phyloP scores from a whole-genome alignment of 2,797 vertebrate species.

The Acanthiza pusilla region DNA sequence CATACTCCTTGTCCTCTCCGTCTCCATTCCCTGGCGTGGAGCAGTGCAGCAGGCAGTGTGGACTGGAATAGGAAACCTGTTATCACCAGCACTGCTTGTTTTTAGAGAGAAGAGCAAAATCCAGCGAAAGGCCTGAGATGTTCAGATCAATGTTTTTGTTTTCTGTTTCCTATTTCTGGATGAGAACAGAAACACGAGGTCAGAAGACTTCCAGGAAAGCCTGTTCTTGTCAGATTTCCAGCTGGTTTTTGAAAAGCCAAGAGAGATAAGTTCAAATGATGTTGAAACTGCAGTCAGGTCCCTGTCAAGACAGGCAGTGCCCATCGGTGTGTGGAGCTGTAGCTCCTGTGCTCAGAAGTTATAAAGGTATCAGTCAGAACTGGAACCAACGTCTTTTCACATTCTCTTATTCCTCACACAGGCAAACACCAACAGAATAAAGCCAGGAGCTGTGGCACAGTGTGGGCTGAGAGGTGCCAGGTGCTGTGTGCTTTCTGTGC shows the following conservation, averaged over 20 bases:
- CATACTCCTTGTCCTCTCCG: neutral
- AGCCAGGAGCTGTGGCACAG: neutral
- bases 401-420: neutral
- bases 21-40: accelerated
- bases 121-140: neutral
- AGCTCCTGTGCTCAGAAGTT: neutral
- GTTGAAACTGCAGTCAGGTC: neutral
- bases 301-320: neutral
- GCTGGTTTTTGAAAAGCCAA: neutral
- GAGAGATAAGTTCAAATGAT: neutral
- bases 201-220: neutral
- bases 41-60: neutral
- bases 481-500: neutral
- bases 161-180: neutral
- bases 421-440: neutral
- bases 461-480: neutral
- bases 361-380: neutral
- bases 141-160: neutral
- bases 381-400: neutral
- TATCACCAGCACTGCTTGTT: neutral
- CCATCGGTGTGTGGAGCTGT: accelerated
- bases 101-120: neutral
- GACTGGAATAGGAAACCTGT: neutral
- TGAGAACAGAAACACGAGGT: neutral
- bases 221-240: slow-evolving; percentile 20